Conservation (phyloP, 2,113 vertebrate species). For the Onychorhynchus coronatus region DNA sequence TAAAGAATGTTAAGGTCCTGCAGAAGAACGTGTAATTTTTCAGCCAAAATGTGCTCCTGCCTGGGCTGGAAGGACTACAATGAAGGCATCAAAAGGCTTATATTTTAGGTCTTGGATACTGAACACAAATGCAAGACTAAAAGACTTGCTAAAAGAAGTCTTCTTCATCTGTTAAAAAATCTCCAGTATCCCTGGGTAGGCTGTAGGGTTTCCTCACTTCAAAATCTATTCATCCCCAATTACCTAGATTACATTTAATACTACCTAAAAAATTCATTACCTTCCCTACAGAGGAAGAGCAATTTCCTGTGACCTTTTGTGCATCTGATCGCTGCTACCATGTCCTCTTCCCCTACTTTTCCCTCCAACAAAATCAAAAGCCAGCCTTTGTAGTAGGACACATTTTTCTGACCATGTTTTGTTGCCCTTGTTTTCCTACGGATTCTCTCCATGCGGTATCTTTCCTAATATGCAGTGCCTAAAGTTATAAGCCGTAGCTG, state of each 20-base stretch:
- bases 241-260: not conserved
- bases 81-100: not conserved
- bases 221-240: not conserved
- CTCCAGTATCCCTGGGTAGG: not conserved
- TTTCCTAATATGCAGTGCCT: not conserved
- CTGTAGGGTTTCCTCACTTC: not conserved
- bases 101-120: not conserved
- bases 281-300: not conserved
- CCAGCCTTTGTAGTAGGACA: not conserved
- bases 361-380: not conserved
- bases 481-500: not conserved
- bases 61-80: not conserved
- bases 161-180: not conserved
- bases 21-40: not conserved
- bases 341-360: not conserved
- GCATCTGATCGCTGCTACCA: not conserved
- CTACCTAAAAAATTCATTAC: not conserved
- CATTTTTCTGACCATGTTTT: not conserved
- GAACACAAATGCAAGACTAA: not conserved
- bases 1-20: not conserved
- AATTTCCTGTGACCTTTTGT: not conserved
- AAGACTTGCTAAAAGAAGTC: not conserved
- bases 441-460: not conserved
- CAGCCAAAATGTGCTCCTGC: not conserved
- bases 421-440: not conserved